phyloP scores from a whole-genome alignment of 2,888 invertebrate genomes.

The Diaprepes abbreviatus region DNA sequence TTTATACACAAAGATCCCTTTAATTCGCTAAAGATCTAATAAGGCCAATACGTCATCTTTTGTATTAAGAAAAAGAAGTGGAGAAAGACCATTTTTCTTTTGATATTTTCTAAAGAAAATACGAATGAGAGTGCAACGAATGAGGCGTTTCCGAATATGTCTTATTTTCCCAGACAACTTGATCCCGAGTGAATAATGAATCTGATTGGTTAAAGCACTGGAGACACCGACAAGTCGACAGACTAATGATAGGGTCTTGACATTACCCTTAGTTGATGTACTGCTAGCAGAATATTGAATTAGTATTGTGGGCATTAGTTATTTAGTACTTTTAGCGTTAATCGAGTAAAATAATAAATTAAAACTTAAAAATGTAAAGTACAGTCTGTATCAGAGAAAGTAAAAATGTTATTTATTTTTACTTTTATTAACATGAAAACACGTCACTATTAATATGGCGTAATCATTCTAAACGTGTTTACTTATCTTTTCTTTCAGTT shows the following conservation, averaged over 20 bases:
- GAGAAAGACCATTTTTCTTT: constrained; percentile 11
- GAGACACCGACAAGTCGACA: constrained; percentile 27
- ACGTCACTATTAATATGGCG: too few species aligned
- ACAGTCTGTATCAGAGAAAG: too few species aligned
- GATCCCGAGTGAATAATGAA: constrained; percentile 43
- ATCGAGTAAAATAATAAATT: too few species aligned
- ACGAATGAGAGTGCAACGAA: constrained; percentile 29
- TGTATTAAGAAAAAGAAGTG: not conserved
- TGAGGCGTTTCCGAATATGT: constrained; percentile 25
- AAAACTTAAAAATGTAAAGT: too few species aligned
- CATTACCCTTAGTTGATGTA: constrained; percentile 6
- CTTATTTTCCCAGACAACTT: constrained; percentile 40
- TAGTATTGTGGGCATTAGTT: not conserved
- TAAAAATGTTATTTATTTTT: too few species aligned
- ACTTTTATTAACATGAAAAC: too few species aligned
- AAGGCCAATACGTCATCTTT: constrained; percentile 12
- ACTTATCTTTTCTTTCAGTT: too few species aligned
- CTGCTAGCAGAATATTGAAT: constrained; percentile 9
- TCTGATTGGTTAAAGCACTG: constrained; percentile 33
- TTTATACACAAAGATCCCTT: not conserved
- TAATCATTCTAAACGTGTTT: too few species aligned
- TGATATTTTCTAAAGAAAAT: constrained; percentile 20
- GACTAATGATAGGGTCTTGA: constrained; percentile 22
- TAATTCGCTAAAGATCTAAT: not conserved
- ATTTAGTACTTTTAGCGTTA: too few species aligned